Conservation (phyloP, 2,113 vertebrate genomes). For the Rallus limicola region DNA sequence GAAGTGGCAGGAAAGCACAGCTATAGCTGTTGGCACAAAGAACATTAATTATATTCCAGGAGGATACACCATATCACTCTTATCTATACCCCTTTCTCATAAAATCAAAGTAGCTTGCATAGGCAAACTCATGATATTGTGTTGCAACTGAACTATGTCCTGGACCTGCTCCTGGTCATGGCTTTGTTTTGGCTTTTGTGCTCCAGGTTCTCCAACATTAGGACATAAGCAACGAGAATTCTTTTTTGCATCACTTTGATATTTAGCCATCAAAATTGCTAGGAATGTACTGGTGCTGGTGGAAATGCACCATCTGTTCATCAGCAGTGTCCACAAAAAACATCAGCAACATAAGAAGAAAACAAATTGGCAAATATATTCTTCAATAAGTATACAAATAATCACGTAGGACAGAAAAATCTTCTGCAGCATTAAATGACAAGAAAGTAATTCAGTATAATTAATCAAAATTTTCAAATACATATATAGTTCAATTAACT, state of each 20-base stretch:
- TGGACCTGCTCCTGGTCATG: not conserved
- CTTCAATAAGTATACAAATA: not conserved
- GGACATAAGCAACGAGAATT: not conserved
- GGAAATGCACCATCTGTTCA: not conserved
- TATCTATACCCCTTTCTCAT: not conserved
- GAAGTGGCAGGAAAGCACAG: not conserved
- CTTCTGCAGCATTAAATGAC: not conserved
- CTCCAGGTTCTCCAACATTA: not conserved
- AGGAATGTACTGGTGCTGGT: not conserved
- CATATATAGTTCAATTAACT: not conserved
- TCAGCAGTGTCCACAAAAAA: not conserved
- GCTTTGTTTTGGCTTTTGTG: not conserved
- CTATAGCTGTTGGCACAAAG: not conserved
- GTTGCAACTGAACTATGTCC: not conserved
- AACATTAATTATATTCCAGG: not conserved
- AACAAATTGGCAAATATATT: not conserved
- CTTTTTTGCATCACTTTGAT: not conserved
- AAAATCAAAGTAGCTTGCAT: not conserved
- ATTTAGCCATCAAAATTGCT: not conserved
- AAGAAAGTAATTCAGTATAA: not conserved
- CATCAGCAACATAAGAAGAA: not conserved
- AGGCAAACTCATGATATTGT: not conserved
- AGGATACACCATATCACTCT: not conserved
- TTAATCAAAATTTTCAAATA: slow-evolving; percentile 39
- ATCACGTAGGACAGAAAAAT: not conserved